Base-by-base conservation (phyloP, 2,888 invertebrate species). In the Chymomyza amoena region DNA sequence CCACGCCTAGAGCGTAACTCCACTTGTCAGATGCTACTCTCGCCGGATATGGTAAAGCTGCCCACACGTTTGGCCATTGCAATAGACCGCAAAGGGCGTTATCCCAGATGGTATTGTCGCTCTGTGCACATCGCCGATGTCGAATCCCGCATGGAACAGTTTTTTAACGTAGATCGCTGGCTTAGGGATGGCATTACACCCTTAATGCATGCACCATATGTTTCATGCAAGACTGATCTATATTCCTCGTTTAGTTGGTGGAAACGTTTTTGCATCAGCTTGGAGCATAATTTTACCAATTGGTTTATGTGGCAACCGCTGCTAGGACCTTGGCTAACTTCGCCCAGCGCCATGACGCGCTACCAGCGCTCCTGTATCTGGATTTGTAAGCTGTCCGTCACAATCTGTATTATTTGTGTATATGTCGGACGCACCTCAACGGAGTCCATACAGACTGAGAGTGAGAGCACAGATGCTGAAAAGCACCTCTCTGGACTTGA, bases 51-150 rank as follows among this genome's bases (percentile, higher is more conserved):
- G 2, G 52, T 77, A 0, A 16, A n/a, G 1, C 56, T 77, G 54
- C 77, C 77, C 5, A 77, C 78, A 6, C 66, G 68, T 1, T 15
- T 77, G 67, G 71, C 74, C 7, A 2, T 77, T 25, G 74, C 56
- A 1, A 28, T 74, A 7, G 57, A 64, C 1, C 32, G 18, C 2
- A 66, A 57, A 3, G 77, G 77, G 0, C 67, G 77, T 4, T 77
- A 71, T 66, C 77, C 77, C 0, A 66, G 67, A 1, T 77, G 77
- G 77, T 77, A 69, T 36, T 77, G 77, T 25, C 65, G 71, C 10
- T 16, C 70, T 0, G 25, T 77, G 2, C 67, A 61, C 0, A 25
- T 77, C 0, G 16, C 66, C 25, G 78, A 77, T 56, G 15, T 68
- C 16, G 6, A 65, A 6, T 9, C n/a, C 0, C 18, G 67, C 1